Evolutionary conservation across 2,888 invertebrate species (phyloP).

Genomic region (Branchellion lobata): DNA sequence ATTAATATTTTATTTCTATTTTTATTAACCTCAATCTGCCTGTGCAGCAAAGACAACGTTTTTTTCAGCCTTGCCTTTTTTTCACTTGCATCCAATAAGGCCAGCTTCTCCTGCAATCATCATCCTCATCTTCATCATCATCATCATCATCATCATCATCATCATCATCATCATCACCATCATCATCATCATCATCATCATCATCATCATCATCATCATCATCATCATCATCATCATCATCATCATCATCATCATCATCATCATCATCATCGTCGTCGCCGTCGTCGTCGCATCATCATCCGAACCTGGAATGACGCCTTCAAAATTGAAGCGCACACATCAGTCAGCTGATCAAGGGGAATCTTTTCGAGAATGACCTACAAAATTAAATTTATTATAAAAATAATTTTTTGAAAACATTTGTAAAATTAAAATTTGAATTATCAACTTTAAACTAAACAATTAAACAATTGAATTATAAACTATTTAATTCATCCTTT

Average conservation of each 20-base stretch:
- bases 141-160: conserved; percentile 20
- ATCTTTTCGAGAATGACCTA: too few relatives aligned
- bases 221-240: conserved; percentile 29
- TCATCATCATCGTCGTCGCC: conserved; percentile 13
- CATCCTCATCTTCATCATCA: too few relatives aligned
- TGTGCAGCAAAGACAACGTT: neutral
- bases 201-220: conserved; percentile 23
- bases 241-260: conserved; percentile 23
- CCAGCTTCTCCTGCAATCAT: neutral
- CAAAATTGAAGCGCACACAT: too few relatives aligned
- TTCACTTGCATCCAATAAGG: neutral
- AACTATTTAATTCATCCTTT: too few relatives aligned
- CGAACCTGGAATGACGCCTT: too few relatives aligned
- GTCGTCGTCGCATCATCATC: neutral
- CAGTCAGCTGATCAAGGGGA: too few relatives aligned
- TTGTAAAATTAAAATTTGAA: too few relatives aligned
- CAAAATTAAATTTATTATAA: too few relatives aligned
- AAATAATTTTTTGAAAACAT: too few relatives aligned
- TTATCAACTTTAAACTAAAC: too few relatives aligned
- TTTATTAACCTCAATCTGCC: neutral
- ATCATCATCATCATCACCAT: conserved; percentile 12
- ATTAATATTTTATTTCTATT: too few relatives aligned
- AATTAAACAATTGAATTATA: too few relatives aligned
- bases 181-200: conserved; percentile 25
- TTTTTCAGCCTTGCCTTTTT: neutral